Evolutionary conservation across 1,140 invertebrate genomes (phyloP), one percentile per base, ranked within the genome.

Genomic region (Rhopalosiphum maidis): DNA sequence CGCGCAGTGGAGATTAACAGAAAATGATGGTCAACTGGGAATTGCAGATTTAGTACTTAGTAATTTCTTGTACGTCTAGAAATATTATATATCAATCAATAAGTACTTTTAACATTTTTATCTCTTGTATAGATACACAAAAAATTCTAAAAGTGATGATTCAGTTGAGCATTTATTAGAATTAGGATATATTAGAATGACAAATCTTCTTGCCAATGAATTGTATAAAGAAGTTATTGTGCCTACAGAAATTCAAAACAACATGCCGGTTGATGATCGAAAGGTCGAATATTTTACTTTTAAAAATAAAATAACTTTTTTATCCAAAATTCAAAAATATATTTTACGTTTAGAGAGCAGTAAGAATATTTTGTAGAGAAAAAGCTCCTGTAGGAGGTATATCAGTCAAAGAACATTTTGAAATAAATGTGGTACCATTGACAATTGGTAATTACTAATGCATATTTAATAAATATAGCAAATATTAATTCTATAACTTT

Each of bases 341-440:
- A 51, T 48, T 30, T 11, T 83, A 51, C 93, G 95, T 95, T 90
- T 95, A 98, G 95, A 96, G 98, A 94, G 97, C 98, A 54, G 95
- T 99, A 82, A 96, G 98, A 94, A 97, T 99, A 82, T 98, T 98
- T 95, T 99, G 98, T 94, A 96, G 98, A 68, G 98, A 99, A 95
- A 97, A 97, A 94, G 98, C 98, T 89, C 97, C 98, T 37, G 99
- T 99, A 60, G 99, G 98, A 86, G 99, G 99, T 2, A 99, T 99
- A 94, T 98, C 98, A 1, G 98, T 99, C 0, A 99, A 99, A 95
- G 99, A 99, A 95, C 99, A 99, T 95, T 99, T 99, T 95, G 99
- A 99, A 95, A 98, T 99, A 82, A 99, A 99, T 95, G 97, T 99
- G 83, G 98, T 98, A 11, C 98, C 98, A 68, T 96, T 99, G 88